Base-by-base conservation (phyloP, 2,888 invertebrate species). In the Hermaeophaga mercurialis region DNA sequence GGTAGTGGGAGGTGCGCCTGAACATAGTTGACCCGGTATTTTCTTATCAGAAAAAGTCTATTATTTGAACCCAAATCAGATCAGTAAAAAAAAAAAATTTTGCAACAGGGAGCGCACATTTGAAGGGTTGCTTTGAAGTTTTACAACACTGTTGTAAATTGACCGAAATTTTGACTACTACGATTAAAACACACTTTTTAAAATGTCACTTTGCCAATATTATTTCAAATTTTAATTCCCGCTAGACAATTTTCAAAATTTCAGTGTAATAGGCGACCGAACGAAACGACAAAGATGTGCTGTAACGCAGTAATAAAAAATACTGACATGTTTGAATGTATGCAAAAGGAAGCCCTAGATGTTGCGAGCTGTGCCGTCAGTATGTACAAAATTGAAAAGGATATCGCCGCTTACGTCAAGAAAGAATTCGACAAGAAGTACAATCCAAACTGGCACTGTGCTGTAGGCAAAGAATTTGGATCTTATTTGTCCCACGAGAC, bases 351-450 rank as follows among this genome's bases (percentile, higher is more conserved):
- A 7, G 41, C 41, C 9, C 9, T 41, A 5, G 12, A 41, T n/a
- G 9, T 18, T 6, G 41, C 19, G 1, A 6, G 11, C 3, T 24
- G 12, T 22, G 41, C 41, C 1, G 19, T 18, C 1, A 12, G 8
- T 1, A 41, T 41, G 41, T 41, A 41, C 22, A 19, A 18, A 19
- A 17, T 41, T 24, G 41, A 41, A 11, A 41, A 19, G 11, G 22
- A 41, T 12, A 41, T 38, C 2, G 38, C 38, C 4, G 38, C 38
- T n/a, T 38, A 38, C n/a, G 12, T 38, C 9, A 38, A 38, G 17
- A 38, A 38, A 18, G 38, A 38, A 18, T 38, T 38, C 17, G 38
- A 38, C 17, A 38, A 38, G 38, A 38, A 38, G 38, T 38, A 38
- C 38, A 17, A 17, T 18, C 38, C 38, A 7, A 17, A 14, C 15